Evolutionary conservation across 2,888 invertebrate genomes (phyloP).

Genomic region (Auanema freiburgensis): DNA sequence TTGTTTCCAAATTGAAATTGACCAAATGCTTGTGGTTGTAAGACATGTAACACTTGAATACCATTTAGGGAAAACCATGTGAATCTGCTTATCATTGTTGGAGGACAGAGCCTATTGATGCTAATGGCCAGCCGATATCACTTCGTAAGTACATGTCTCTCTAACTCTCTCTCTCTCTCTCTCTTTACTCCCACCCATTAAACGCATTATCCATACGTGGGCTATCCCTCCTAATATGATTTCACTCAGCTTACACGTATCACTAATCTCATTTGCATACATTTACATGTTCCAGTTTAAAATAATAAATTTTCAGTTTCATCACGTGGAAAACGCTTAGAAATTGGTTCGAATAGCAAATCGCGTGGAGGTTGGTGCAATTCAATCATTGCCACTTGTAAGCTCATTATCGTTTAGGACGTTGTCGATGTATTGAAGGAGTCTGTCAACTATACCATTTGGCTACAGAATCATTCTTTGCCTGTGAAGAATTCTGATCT

Average conservation of each 20-base stretch:
- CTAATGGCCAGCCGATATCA: slow-evolving; percentile 31
- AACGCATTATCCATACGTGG: too few species aligned
- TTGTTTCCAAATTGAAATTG: too few species aligned
- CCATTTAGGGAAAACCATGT: slow-evolving; percentile 34
- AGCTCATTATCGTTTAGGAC: slow-evolving; percentile 12
- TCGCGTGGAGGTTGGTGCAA: slow-evolving; percentile 10
- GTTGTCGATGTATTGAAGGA: slow-evolving; percentile 34
- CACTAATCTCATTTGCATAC: slow-evolving; percentile 1
- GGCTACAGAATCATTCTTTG: slow-evolving; percentile 23
- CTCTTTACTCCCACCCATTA: too few species aligned
- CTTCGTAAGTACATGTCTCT: slow-evolving; percentile 23
- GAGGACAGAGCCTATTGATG: slow-evolving; percentile 38
- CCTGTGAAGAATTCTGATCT: slow-evolving; percentile 38
- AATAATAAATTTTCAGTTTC: slow-evolving; percentile 10
- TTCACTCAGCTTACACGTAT: not conserved
- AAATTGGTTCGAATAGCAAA: slow-evolving; percentile 15
- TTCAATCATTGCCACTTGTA: slow-evolving; percentile 8
- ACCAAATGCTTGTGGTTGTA: too few species aligned
- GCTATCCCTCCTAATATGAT: too few species aligned
- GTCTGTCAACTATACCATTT: slow-evolving; percentile 34
- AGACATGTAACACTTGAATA: not conserved
- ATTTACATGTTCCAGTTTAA: not conserved
- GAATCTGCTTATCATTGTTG: slow-evolving; percentile 40
- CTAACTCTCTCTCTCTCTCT: too few species aligned
- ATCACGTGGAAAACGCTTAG: slow-evolving; percentile 16